Evolutionary conservation across 1,140 invertebrate genomes (phyloP), one percentile per base, ranked within the genome.

Genomic region (Drosophila arizonae): DNA sequence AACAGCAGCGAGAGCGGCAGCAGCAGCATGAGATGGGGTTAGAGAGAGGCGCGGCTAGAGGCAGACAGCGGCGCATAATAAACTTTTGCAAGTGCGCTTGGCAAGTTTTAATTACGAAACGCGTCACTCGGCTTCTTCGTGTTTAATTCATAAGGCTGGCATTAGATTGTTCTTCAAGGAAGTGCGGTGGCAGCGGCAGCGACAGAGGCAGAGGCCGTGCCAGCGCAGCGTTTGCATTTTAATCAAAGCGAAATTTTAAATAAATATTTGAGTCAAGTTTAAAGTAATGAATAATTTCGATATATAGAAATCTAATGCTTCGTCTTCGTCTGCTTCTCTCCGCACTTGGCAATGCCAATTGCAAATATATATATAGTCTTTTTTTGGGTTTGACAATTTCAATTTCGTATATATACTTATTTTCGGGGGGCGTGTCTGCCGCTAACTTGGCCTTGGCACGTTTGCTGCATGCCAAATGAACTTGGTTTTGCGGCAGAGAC

Each of bases 191-290:
- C 33, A 39, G 43, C 43, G 21, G 3, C 21, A 24, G 21, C 21
- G 21, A 3, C 21, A 24, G 21, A 24, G 1, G 21, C 21, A 24
- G 21, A 24, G 21, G 10, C 36, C 13, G 4, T 30, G 28, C 28
- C 11, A 11, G 36, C 36, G 5, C n/a, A n/a, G 39, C 55, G 24
- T 57, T 46, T 74, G 60, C 72, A 86, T 87, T 87, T 86, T 87
- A 82, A 79, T 88, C 81, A 87, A 87, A 86, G 82, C 70, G 67
- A 76, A 87, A 86, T 87, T 81, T 87, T 86, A 86, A 79, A 86
- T 86, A 86, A 87, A 86, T 86, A 82, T 87, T 82, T 64, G 75
- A 79, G 64, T 61, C 66, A 54, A 36, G 60, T 13, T 6, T 66
- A 62, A 76, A 60, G 64, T 67, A 61, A 81, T 87, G 81, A 87